phyloP scores from a whole-genome alignment of 2,113 vertebrate species.

The Tympanuchus pallidicinctus region DNA sequence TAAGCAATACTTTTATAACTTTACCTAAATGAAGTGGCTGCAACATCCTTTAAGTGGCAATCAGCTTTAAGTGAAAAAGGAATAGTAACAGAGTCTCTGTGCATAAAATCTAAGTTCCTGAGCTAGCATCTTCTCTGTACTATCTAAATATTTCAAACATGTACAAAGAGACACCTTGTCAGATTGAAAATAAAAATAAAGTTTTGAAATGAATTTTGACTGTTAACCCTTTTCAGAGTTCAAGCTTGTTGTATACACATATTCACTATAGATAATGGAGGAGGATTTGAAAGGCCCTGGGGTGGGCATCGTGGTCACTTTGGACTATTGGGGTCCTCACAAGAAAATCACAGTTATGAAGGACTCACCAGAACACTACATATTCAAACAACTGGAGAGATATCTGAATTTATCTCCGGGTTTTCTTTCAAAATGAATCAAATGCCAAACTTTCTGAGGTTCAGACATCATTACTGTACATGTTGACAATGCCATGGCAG shows the following conservation, averaged over 20 bases:
- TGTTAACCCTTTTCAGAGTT: background rate
- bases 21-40: background rate
- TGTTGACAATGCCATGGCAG: constrained; percentile 24
- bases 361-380: background rate
- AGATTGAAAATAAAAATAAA: background rate
- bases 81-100: background rate
- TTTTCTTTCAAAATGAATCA: constrained; percentile 21
- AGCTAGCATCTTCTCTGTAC: background rate
- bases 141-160: background rate
- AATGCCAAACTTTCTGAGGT: background rate
- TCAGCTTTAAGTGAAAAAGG: background rate
- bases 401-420: constrained; percentile 54
- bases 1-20: background rate
- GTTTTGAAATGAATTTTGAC: background rate
- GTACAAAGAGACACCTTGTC: background rate
- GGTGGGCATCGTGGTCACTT: background rate
- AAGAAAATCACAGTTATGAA: background rate
- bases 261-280: background rate
- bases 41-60: background rate
- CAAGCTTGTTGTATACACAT: background rate
- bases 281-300: background rate
- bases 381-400: constrained; percentile 12
- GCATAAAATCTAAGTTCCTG: background rate
- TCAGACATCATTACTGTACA: background rate
- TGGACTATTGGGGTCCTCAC: background rate